Base-by-base conservation (phyloP, 2,113 vertebrate genomes). In the Tonatia bakeri region DNA sequence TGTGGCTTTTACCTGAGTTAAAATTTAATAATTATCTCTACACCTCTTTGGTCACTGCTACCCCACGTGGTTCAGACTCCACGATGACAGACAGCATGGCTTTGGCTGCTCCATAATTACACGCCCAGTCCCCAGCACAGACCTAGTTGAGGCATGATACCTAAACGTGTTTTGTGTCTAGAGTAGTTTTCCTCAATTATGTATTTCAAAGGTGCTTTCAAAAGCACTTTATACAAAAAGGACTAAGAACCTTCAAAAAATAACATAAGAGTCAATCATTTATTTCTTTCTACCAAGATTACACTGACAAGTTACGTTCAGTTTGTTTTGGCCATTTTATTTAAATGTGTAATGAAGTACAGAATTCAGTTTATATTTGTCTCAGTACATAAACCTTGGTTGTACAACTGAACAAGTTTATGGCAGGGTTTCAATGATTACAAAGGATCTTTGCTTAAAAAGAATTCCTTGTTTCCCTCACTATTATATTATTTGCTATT, bases 371-470 rank as follows among this genome's bases (percentile, higher is more conserved):
- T 38, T 81, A 20, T 83, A 92, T 95, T 75, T 94, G 36, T 52
- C n/a, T 92, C 19, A 50, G 33, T 40, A 19, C 17, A 19, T 22
- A 90, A 47, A 82, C 54, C 77, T 92, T 87, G n/a, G 20, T 67
- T 95, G 22, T 90, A 83, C 67, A 87, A 75, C 10, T 73, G 43
- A 95, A 92, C 12, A 4, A 26, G 13, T 81, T 94, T 13, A 26
- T 84, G 47, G 54, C n/a, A 90, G 67, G 45, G 12, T 82, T 95
- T 96, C 81, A 88, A 6, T 92, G 64, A 96, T 76, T 80, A 64
- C n/a, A 86, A 97, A 97, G 36, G 17, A 79, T 82, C 64, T 93
- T 80, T 97, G 40, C 75, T 95, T 94, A 93, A 83, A 82, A 95
- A 95, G 33, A 40, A 96, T 33, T 40, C 8, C n/a, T 77, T 96